phyloP scores from a whole-genome alignment of 2,113 vertebrate genomes.

The Hassar affinis region DNA sequence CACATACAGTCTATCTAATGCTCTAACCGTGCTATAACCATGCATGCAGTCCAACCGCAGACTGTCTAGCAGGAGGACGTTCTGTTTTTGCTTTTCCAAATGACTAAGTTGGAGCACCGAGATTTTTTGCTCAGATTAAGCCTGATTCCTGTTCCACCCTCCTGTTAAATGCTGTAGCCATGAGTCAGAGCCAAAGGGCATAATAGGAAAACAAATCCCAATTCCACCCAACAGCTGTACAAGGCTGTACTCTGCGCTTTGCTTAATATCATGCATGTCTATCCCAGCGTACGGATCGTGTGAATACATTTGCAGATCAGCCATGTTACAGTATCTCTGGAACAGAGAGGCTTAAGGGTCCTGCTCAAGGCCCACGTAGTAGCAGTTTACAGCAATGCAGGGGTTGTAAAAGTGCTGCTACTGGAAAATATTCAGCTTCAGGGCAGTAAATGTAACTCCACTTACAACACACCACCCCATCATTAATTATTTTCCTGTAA shows the following conservation, averaged over 20 bases:
- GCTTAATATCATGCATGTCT: neutral
- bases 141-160: slow-evolving; percentile 51
- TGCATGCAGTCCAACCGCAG: neutral
- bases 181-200: slow-evolving; percentile 35
- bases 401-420: neutral
- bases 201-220: slow-evolving; percentile 29
- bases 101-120: slow-evolving; percentile 46
- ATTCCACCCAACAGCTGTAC: slow-evolving; percentile 24
- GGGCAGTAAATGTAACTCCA: no score
- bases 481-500: no score
- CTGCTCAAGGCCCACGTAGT: neutral
- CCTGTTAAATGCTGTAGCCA: slow-evolving; percentile 20
- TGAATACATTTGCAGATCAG: neutral
- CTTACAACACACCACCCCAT: no score
- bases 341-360: neutral
- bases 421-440: neutral
- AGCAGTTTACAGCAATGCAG: neutral
- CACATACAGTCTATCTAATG: neutral
- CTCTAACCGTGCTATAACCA: neutral
- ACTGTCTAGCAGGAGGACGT: neutral
- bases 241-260: neutral
- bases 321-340: neutral
- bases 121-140: slow-evolving; percentile 48
- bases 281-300: neutral
- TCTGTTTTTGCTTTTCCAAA: slow-evolving; percentile 47